Base-by-base conservation (phyloP, 2,888 invertebrate genomes). In the Chrysotoxum bicinctum region DNA sequence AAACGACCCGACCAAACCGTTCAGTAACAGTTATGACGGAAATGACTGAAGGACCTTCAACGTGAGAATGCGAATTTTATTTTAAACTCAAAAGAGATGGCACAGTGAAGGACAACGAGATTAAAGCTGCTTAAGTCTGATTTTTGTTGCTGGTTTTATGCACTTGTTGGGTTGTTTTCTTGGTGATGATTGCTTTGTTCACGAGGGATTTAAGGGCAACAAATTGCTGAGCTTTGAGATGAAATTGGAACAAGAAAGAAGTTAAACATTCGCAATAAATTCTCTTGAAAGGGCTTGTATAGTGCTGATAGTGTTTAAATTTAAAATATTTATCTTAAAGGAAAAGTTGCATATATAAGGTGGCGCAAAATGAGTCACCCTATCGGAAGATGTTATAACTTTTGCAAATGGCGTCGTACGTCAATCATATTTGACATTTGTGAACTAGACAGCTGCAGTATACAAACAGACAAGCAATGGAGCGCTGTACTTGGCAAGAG, bases 21-120 rank as follows among this genome's bases (percentile, higher is more conserved):
- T 43, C 73, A 45, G n/a, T 68, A 14, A 26, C 35, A 69, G 64
- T 84, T 80, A 72, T 84, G 79, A 75, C 56, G 75, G 74, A 70
- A 74, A 74, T 83, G 37, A 56, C 83, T 69, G 70, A 26, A 69
- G 48, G 75, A 72, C 60, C 45, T 72, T 72, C 45, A 80, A 72
- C 60, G 72, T 60, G 52, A 69, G 60, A 48, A 45, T 30, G 43
- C 23, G 50, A 60, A 40, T 48, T 70, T 50, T 73, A 50, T 69
- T 56, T 30, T 45, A 21, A 56, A 35, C n/a, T 16, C 43, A 10
- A 16, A 23, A 9, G 10, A 2, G 14, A 37, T 12, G 21, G 10
- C 9, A 32, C 7, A 21, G 10, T 10, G 7, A 40, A 62, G 54
- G 64, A 35, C 30, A 66, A 32, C 7, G 12, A 58, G 35, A 75